Conservation (phyloP, 1,140 invertebrate genomes). For the Bombus confusus region DNA sequence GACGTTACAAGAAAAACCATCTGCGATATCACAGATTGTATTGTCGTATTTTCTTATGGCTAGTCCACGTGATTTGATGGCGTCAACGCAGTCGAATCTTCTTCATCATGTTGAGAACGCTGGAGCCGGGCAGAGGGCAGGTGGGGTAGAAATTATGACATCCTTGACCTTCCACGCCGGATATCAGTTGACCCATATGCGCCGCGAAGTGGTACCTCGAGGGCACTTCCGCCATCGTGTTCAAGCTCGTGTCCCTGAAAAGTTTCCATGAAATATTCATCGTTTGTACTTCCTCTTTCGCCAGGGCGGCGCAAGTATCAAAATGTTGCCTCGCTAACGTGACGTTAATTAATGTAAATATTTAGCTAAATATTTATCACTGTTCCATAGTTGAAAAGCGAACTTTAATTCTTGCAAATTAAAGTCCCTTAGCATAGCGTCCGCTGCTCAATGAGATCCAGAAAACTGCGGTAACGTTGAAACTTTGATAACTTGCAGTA, state of each 20-base stretch:
- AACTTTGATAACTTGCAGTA: neutral
- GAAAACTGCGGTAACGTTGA: neutral
- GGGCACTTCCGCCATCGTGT: conserved; percentile 85
- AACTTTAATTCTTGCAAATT: neutral
- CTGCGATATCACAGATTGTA: conserved; percentile 66
- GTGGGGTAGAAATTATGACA: conserved; percentile 89
- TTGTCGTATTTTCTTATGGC: conserved; percentile 5
- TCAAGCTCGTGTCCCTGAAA: conserved; percentile 85
- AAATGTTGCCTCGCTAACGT: neutral
- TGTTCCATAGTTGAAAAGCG: neutral
- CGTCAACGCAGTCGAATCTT: conserved; percentile 83
- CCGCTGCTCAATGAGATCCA: neutral
- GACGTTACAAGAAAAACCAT: conserved; percentile 20
- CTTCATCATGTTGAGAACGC: conserved; percentile 88
- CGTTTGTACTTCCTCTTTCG: too few species aligned
- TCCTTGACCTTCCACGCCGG: conserved; percentile 87
- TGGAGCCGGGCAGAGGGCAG: conserved; percentile 86
- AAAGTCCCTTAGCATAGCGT: neutral
- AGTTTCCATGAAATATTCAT: conserved; percentile 32
- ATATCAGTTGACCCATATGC: conserved; percentile 91
- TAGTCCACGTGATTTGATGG: neutral
- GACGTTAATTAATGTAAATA: neutral
- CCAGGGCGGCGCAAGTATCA: neutral
- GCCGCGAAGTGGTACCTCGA: conserved; percentile 91
- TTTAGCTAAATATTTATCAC: neutral